Evolutionary conservation across 1,140 invertebrate species (phyloP).

Genomic region (Rhagoletis zephyria): DNA sequence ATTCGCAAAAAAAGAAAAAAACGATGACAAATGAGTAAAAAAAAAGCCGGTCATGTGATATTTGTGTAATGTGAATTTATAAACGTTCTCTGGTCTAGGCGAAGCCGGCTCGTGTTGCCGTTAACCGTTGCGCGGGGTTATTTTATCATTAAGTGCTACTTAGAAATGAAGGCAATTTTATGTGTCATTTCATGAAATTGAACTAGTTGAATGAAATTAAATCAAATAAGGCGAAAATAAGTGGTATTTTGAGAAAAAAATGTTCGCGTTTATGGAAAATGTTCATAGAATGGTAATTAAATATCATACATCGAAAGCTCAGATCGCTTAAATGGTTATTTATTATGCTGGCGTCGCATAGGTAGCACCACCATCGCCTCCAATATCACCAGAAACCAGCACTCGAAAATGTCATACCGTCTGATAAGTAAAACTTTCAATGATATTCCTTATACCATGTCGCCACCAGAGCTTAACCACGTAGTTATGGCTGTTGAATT

Average conservation of each 20-base stretch:
- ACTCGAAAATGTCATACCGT: no score
- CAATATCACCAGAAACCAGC: no score
- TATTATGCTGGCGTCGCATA: background rate
- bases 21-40: background rate
- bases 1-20: background rate
- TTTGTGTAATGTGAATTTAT: slow-evolving; percentile 1
- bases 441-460: no score
- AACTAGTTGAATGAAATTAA: background rate
- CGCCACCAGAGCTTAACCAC: no score
- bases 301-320: background rate
- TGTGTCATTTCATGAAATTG: background rate
- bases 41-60: slow-evolving; percentile 25
- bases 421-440: no score
- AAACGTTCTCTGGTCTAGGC: background rate
- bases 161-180: background rate
- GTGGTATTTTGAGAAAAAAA: background rate
- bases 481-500: no score
- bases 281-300: no score
- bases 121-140: background rate
- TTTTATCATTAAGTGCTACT: background rate
- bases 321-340: background rate
- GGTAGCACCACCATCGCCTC: no score
- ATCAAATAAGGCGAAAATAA: slow-evolving; percentile 7
- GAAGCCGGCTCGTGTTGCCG: background rate
- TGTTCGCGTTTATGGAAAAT: background rate